phyloP scores from a whole-genome alignment of 2,797 vertebrate species.

The Cynodonichthys magdalenae region DNA sequence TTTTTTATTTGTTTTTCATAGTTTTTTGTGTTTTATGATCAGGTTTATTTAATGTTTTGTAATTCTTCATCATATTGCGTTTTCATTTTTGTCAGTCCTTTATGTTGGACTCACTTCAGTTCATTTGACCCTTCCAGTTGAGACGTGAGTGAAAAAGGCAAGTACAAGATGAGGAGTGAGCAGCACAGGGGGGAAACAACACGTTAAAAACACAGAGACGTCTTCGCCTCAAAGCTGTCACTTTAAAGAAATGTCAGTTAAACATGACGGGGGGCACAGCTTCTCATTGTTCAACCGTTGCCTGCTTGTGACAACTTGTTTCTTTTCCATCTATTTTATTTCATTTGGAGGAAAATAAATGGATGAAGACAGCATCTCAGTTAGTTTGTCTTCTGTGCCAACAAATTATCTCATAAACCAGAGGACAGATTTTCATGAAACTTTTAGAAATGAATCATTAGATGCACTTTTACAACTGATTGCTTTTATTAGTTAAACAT shows the following conservation, averaged over 20 bases:
- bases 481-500: too few species aligned
- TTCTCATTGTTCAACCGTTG: background rate
- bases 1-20: too few species aligned
- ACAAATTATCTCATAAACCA: too few species aligned
- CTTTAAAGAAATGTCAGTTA: slow-evolving; percentile 1
- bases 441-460: too few species aligned
- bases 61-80: too few species aligned
- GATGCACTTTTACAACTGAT: too few species aligned
- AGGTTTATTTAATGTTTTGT: too few species aligned
- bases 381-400: too few species aligned
- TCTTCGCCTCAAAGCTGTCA: slow-evolving; percentile 3
- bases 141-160: background rate
- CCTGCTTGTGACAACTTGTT: background rate
- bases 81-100: too few species aligned
- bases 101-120: too few species aligned
- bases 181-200: background rate
- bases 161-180: background rate
- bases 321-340: background rate
- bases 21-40: too few species aligned
- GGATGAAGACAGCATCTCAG: background rate
- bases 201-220: slow-evolving; percentile 5
- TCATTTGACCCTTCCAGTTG: background rate
- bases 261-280: background rate
- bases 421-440: too few species aligned
- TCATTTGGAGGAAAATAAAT: background rate